Evolutionary conservation across 2,888 invertebrate species (phyloP).

Genomic region (Hyalella azteca): DNA sequence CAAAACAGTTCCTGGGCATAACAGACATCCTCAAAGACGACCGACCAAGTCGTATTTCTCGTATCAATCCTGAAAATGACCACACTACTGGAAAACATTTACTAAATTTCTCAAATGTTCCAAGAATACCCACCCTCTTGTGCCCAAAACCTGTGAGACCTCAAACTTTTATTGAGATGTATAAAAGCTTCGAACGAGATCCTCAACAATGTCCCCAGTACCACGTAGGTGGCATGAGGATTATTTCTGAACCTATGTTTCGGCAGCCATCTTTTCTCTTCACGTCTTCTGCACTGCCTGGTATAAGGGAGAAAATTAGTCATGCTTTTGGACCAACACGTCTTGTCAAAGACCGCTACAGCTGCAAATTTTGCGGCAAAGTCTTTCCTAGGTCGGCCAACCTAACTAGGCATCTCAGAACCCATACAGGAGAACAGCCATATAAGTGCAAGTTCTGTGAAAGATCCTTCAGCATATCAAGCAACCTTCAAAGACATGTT

Average conservation of each 20-base stretch:
- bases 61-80: neutral
- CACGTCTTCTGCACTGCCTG: constrained; percentile 2
- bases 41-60: too few relatives aligned
- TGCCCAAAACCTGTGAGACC: constrained; percentile 54
- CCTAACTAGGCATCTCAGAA: constrained; percentile 92
- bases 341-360: constrained; percentile 65
- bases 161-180: constrained; percentile 45
- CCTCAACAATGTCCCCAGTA: neutral
- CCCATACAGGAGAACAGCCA: constrained; percentile 98
- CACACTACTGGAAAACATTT: constrained; percentile 3
- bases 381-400: constrained; percentile 98
- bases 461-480: constrained; percentile 97
- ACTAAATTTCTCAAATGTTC: neutral
- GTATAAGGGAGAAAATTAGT: neutral
- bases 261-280: neutral
- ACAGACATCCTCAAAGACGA: constrained; percentile 50
- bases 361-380: constrained; percentile 97
- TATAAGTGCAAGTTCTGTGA: constrained; percentile 99
- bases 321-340: constrained; percentile 22
- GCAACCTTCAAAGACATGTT: constrained; percentile 96
- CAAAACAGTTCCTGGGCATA: constrained; percentile 48
- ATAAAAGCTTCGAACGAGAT: constrained; percentile 29
- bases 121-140: constrained; percentile 34
- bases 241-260: neutral
- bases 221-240: neutral